A percentile compares a stretch with the other conserved stretches of the same genome.
Evolutionary conservation across 2,888 invertebrate genomes (phyloP).

Genomic region (Acleris sparsana): DNA sequence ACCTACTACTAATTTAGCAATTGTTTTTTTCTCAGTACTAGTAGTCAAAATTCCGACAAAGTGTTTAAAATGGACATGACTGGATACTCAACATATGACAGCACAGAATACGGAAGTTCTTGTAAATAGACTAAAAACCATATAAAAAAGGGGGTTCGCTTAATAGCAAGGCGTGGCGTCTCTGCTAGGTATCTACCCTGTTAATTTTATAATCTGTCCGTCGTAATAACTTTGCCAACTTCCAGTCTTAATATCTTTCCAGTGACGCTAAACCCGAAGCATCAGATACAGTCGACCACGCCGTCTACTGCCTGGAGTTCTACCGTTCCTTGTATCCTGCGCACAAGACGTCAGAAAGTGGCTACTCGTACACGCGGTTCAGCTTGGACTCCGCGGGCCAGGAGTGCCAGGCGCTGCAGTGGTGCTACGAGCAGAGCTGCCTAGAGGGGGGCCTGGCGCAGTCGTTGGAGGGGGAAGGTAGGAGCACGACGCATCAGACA

Average conservation of each 20-base stretch:
- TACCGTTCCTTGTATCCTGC: conserved; percentile 65
- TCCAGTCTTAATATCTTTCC: background rate
- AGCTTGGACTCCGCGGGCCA: conserved; percentile 40
- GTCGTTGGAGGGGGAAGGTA: conserved; percentile 56
- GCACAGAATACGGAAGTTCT: no score
- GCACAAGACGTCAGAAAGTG: conserved; percentile 44
- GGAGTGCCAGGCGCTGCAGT: conserved; percentile 49
- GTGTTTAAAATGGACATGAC: no score
- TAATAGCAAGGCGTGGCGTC: no score
- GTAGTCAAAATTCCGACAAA: no score
- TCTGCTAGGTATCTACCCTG: no score
- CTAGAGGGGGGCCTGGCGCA: conserved; percentile 44
- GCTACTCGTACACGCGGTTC: conserved; percentile 50
- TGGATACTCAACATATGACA: no score
- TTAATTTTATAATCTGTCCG: no score
- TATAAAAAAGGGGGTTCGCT: no score
- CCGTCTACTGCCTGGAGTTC: conserved; percentile 65
- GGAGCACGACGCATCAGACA: conserved; percentile 43
- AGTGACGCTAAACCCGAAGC: conserved; percentile 28
- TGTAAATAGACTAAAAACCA: no score
- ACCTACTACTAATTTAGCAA: no score
- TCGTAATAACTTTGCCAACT: no score
- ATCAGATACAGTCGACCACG: conserved; percentile 42
- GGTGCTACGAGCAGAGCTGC: conserved; percentile 66
- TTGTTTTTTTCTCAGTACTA: no score